Percentiles rank a stretch among this genome's conserved stretches.
phyloP scores from a whole-genome alignment of 2,888 invertebrate genomes.

The Diaperis boleti region DNA sequence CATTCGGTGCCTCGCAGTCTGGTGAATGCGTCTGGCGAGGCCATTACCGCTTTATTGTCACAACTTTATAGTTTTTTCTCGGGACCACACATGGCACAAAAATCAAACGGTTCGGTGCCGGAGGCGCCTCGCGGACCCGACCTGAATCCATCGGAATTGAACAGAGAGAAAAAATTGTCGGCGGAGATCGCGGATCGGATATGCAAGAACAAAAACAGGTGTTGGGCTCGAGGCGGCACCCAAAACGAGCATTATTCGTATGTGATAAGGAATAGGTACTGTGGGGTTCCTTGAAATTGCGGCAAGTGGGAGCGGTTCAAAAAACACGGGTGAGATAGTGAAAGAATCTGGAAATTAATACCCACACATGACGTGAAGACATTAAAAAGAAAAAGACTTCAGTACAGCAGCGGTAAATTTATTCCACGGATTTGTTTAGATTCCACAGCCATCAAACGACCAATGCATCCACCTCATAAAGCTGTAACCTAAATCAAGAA shows the following conservation, averaged over 20 bases:
- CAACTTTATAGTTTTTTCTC: conserved; percentile 27
- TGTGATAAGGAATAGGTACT: no score
- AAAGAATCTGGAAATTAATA: no score
- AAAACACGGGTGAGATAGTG: no score
- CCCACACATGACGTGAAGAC: no score
- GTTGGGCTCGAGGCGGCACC: conserved; percentile 26
- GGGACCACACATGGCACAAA: conserved; percentile 27
- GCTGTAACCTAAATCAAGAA: no score
- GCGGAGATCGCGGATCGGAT: conserved; percentile 23
- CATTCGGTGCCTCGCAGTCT: conserved; percentile 23
- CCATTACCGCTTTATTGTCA: conserved; percentile 27
- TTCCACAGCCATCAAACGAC: no score
- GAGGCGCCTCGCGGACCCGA: conserved; percentile 17
- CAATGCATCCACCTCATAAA: no score
- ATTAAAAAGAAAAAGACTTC: no score
- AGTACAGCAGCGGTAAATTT: no score
- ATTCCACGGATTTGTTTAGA: no score
- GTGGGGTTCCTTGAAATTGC: no score
- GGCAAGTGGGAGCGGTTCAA: no score
- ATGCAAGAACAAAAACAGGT: conserved; percentile 28
- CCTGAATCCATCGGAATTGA: conserved; percentile 13
- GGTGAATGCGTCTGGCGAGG: conserved; percentile 18
- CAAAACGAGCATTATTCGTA: conserved; percentile 19
- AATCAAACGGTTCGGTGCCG: conserved; percentile 15
- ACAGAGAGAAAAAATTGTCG: not conserved